Base-by-base conservation (phyloP, 2,888 invertebrate species). In the Limnephilus marmoratus region DNA sequence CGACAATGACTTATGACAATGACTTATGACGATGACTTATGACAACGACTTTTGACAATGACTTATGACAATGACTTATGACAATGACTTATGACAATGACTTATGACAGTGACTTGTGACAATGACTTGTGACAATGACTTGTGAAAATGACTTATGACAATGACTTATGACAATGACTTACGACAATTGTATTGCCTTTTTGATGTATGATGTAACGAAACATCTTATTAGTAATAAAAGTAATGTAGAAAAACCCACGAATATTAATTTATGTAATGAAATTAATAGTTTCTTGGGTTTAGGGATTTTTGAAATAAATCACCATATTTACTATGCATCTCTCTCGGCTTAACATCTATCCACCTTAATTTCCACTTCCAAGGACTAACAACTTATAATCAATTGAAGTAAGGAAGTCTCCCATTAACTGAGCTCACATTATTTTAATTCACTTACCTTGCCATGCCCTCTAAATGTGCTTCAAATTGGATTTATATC, bases 391-490 rank as follows among this genome's bases (percentile, higher is more conserved):
- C 24, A 68, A 68, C 68, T 68, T 68, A 9, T 68, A 68, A 68
- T 68, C 68, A 68, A 68, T 68, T 24, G 2, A 68, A 68, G 68
- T 68, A 68, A 68, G 24, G 68, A 68, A 68, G n/a, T 68, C 68
- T 68, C 68, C 68, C 9, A 68, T 68, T 68, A 68, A n/a, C 68
- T 24, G 24, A 68, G 68, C 68, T 68, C 68, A 68, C 68, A 34
- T 82, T 82, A 82, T 15, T 31, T 82, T 82, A 82, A 82, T 82
- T 82, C 82, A 82, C 34, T 82, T 34, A 82, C 82, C 82, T 31
- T 34, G 5, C 82, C 82, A 3, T 82, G 29, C 34, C 82, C 82
- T 31, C 15, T 82, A 31, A 82, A 82, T 82, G 82, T 34, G 31
- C 82, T 82, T 82, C 29, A 82, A 82, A 82, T 82, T 82, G 34